phyloP scores from a whole-genome alignment of 2,797 vertebrate species.

The Aplochiton taeniatus region DNA sequence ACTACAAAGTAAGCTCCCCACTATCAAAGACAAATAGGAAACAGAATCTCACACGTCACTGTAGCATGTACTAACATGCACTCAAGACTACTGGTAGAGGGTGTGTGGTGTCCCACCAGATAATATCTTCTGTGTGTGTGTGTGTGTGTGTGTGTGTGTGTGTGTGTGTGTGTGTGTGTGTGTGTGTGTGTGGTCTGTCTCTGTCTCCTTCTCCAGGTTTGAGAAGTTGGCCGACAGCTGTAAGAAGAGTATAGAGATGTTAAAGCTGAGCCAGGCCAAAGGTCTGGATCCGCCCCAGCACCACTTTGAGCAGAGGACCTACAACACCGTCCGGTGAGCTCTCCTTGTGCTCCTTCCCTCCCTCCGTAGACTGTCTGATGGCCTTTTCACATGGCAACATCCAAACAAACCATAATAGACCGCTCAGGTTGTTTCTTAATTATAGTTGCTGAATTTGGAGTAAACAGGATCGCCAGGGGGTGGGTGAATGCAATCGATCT shows the following conservation, averaged over 20 bases:
- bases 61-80: not conserved
- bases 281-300: conserved; percentile 90
- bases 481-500: too few relatives aligned
- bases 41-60: not conserved
- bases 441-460: too few relatives aligned
- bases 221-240: conserved; percentile 91
- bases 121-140: not conserved
- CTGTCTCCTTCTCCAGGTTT: too few relatives aligned
- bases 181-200: conserved; percentile 1
- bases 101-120: not conserved
- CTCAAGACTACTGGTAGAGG: too few relatives aligned
- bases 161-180: conserved; percentile 3
- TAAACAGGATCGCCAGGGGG: too few relatives aligned
- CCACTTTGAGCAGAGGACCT: conserved; percentile 91
- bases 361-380: too few relatives aligned
- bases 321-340: conserved; percentile 87
- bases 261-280: conserved; percentile 86
- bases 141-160: conserved; percentile 1
- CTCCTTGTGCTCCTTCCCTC: not conserved
- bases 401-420: too few relatives aligned
- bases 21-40: not conserved
- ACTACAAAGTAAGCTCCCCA: conserved; percentile 84
- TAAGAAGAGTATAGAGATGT: conserved; percentile 88
- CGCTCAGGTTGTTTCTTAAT: too few relatives aligned
- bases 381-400: too few relatives aligned